Percentiles rank a stretch among this genome's conserved stretches.
These are phyloP conservation scores for Pholis gunnellus DNA, from an alignment of 2,113 vertebrate species.

Conservation along the genomic window DNA sequence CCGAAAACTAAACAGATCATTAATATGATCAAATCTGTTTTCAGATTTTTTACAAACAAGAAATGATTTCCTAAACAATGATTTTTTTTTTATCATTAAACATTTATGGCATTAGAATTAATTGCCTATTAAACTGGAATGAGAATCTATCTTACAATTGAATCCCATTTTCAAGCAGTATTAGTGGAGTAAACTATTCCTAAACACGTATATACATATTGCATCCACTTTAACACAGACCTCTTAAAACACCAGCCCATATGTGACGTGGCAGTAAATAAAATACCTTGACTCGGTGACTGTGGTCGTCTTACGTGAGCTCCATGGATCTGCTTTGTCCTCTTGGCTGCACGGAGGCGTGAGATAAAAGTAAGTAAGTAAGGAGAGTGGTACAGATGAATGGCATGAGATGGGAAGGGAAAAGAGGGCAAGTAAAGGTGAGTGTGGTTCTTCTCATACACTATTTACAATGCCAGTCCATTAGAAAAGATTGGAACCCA, in stretches of 20 bases:
- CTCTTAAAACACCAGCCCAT: neutral
- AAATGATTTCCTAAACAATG: constrained; percentile 3
- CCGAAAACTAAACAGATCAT: neutral
- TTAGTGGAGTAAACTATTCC: neutral
- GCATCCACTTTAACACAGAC: neutral
- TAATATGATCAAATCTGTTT: constrained; percentile 11
- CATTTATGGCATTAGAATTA: neutral
- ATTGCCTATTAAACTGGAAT: constrained; percentile 13
- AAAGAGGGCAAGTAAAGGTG: constrained; percentile 66
- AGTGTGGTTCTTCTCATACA: constrained; percentile 71
- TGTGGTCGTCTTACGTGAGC: constrained; percentile 46
- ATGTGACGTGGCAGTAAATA: constrained; percentile 22
- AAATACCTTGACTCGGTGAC: constrained; percentile 61
- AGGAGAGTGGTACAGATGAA: constrained; percentile 32
- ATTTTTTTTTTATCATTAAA: neutral
- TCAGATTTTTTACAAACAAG: neutral
- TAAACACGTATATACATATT: constrained; percentile 1
- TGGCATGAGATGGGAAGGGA: constrained; percentile 36
- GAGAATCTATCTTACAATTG: neutral
- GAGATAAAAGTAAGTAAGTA: neutral
- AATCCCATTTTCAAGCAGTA: neutral
- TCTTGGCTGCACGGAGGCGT: constrained; percentile 39
- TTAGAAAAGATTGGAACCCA: constrained; percentile 54
- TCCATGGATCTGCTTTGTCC: constrained; percentile 41
- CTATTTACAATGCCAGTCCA: constrained; percentile 68